Evolutionary conservation across 2,113 vertebrate species (phyloP), one percentile per base, ranked within the genome.

Genomic region (Nymphicus hollandicus): DNA sequence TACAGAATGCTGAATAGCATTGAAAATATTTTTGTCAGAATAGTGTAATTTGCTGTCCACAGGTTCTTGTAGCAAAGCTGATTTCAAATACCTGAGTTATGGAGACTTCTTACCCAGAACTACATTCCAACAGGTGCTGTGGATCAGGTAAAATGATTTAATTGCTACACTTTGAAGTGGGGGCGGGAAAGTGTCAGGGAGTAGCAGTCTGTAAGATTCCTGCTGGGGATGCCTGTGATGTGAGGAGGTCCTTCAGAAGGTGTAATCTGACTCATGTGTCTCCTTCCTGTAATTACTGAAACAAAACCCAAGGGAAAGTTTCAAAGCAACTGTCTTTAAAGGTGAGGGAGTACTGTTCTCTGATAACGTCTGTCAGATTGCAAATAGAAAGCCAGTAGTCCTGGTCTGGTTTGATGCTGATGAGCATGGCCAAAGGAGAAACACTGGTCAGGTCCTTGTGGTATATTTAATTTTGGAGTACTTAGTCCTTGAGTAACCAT

Each of bases 91-190:
- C n/a, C 28, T 74, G 29, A 91, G 35, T 86, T 84, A 72, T 44
- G 17, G 29, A 77, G 22, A 50, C 14, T 52, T 91, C 23, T 76
- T 66, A 69, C 31, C 2, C 61, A 87, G 65, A 84, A 28, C 29
- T 78, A 58, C 9, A 49, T 81, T 80, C 52, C 47, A 68, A 17
- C 10, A 39, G 53, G 53, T 89, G 33, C 11, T 81, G 47, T 61
- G 56, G 52, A 63, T 91, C 72, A 81, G 27, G 14, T 79, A 88
- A 93, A 93, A 79, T 76, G 15, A 77, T 72, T 91, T 85, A 79
- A 47, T 76, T 65, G 24, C 49, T 70, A 0, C 14, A 70, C 14
- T 55, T 84, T 85, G 53, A 82, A 73, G 44, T 16, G 17, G 7
- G 28, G 33, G 16, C 13, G 37, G 52, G n/a, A n/a, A 39, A 49